Evolutionary conservation across 2,888 invertebrate species (phyloP), one percentile per base, ranked within the genome.

Genomic region (Bellardia bayeri): DNA sequence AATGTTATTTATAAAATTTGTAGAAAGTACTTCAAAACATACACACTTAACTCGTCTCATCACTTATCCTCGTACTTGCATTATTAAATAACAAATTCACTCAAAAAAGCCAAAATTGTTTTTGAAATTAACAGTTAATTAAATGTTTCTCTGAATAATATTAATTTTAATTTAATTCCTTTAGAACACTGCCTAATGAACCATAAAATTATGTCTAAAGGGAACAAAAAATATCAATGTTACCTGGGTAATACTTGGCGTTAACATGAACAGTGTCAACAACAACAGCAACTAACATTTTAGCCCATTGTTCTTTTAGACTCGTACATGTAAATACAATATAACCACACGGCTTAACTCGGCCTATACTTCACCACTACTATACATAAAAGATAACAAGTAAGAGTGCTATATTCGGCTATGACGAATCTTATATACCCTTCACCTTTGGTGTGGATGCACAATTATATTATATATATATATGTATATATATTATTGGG

Each of bases 131-230:
- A 33, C 51, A 37, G 51, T 69, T 37, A 51, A 33, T 61, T 30
- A 14, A 61, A 30, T 33, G 9, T 63, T n/a, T 58, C 63, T 37
- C 49, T 37, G 40, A 9, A 40, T 40, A 51, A 54, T 16, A 54
- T 14, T 37, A 40, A 71, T 33, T 37, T 9, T 33, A 14, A 14
- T 68, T 80, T 16, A 71, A 80, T 63, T 80, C 40, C 14, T 74
- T 74, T 33, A 72, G 64, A 74, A 45, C 72, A 56, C 33, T 33
- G 30, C 16, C 71, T 66, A 82, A 82, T 74, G 64, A 82, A 74
- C 42, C 72, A 58, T 66, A 54, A 72, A 79, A 61, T 79, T 69
- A 56, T 66, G 6, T 78, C 30, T 56, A 14, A 37, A 58, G 69
- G 58, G 37, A 51, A 54, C 6, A 71, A 64, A 40, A 71, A 71